Percentiles rank a stretch among this genome's conserved stretches.
Evolutionary conservation across 2,888 invertebrate species (phyloP).

Genomic region (Cheilosia impressa): DNA sequence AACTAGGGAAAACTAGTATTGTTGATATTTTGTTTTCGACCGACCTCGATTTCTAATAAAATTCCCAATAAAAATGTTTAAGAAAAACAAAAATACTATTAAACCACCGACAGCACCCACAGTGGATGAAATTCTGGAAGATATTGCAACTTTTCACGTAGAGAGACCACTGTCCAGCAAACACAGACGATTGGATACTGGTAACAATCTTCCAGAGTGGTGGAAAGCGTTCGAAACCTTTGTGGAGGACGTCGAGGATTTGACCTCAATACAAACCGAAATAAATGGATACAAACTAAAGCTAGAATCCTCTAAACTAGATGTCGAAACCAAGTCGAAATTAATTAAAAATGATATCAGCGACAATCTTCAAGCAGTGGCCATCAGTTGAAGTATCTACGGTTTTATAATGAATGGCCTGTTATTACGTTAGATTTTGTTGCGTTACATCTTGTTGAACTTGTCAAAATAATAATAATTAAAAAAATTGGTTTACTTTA

Average conservation of each 20-base stretch:
- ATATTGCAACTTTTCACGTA: slow-evolving; percentile 81
- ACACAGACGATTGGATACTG: slow-evolving; percentile 55
- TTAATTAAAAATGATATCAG: slow-evolving; percentile 79
- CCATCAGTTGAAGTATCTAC: slow-evolving; percentile 14
- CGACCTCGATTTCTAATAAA: background rate
- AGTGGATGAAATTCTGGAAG: slow-evolving; percentile 80
- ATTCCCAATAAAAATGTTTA: slow-evolving; percentile 68
- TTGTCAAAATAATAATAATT: background rate
- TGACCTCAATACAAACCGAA: slow-evolving; percentile 78
- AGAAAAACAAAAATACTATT: slow-evolving; percentile 72
- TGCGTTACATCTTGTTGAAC: no score
- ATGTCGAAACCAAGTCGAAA: slow-evolving; percentile 79
- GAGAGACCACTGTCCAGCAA: slow-evolving; percentile 63
- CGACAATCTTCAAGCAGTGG: slow-evolving; percentile 58
- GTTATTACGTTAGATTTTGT: no score
- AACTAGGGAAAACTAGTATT: background rate
- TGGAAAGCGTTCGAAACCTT: slow-evolving; percentile 82
- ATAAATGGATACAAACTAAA: slow-evolving; percentile 79
- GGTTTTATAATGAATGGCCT: no score
- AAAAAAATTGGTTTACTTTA: background rate
- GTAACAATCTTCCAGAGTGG: slow-evolving; percentile 78
- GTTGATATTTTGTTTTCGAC: background rate
- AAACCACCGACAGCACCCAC: slow-evolving; percentile 80
- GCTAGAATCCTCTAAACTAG: slow-evolving; percentile 78
- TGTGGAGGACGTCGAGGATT: slow-evolving; percentile 79